These are phyloP conservation scores for Oreochromis spilurus DNA, from an alignment of 2,113 vertebrate genomes.

Conservation along the genomic window DNA sequence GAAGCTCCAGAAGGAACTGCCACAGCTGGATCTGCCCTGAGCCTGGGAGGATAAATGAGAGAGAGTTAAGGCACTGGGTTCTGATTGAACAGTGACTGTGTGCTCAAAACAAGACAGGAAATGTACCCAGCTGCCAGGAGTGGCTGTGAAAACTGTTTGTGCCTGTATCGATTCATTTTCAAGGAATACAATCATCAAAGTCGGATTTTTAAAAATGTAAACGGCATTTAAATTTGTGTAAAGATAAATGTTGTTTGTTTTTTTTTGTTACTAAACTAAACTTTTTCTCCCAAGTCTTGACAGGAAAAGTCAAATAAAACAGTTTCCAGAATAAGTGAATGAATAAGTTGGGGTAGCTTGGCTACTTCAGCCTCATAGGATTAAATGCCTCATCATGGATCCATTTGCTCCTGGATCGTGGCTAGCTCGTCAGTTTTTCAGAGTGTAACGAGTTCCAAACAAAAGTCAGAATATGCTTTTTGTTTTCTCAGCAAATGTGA, in stretches of 20 bases:
- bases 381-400: background rate
- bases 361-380: background rate
- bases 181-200: background rate
- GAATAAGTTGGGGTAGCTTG: background rate
- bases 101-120: background rate
- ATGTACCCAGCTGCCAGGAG: background rate
- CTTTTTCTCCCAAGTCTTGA: accelerated
- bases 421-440: background rate
- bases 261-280: background rate
- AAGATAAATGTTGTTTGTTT: background rate
- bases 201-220: background rate
- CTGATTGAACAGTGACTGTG: background rate
- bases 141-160: background rate
- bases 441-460: background rate
- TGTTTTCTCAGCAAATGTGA: slow-evolving; percentile 56
- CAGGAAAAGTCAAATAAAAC: background rate
- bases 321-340: background rate
- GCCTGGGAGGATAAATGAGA: slow-evolving; percentile 37
- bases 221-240: background rate
- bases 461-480: background rate
- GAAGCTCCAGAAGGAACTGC: slow-evolving; percentile 82
- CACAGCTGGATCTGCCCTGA: slow-evolving; percentile 84
- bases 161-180: background rate
- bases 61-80: background rate
- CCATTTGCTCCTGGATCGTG: background rate